Evolutionary conservation across 2,888 invertebrate species (phyloP).

Genomic region (Ectobius pallidus): DNA sequence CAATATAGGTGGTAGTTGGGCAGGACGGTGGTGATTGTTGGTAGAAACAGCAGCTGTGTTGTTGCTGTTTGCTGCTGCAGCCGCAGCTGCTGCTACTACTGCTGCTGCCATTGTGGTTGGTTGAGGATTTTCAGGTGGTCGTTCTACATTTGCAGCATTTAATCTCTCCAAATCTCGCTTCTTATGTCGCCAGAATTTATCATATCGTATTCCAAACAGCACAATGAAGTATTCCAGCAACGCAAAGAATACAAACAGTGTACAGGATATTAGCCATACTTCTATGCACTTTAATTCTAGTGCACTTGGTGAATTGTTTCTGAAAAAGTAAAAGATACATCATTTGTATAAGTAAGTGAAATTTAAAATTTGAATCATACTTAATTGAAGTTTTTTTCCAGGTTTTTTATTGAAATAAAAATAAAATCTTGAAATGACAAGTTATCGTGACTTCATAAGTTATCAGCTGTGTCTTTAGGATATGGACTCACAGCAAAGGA

Average conservation of each 20-base stretch:
- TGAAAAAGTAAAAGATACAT: constrained; percentile 49
- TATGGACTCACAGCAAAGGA: too few relatives aligned
- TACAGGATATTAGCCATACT: constrained; percentile 70
- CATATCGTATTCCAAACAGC: constrained; percentile 68
- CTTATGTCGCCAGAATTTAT: constrained; percentile 65
- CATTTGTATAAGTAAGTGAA: not conserved
- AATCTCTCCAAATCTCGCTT: constrained; percentile 47
- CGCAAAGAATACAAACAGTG: constrained; percentile 68
- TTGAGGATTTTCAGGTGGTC: not conserved
- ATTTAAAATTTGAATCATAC: not conserved
- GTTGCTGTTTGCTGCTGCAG: constrained; percentile 27
- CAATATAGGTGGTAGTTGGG: constrained; percentile 40
- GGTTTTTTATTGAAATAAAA: too few relatives aligned
- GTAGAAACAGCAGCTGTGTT: not conserved
- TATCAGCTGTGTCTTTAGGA: too few relatives aligned
- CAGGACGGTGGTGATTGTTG: not conserved
- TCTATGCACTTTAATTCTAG: constrained; percentile 68
- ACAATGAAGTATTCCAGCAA: constrained; percentile 69
- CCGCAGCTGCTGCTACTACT: constrained; percentile 54
- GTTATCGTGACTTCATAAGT: too few relatives aligned
- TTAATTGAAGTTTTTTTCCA: too few relatives aligned
- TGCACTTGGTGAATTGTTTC: constrained; percentile 69
- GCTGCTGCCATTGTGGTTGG: constrained; percentile 52
- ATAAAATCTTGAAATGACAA: too few relatives aligned
- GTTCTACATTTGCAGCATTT: constrained; percentile 15